A percentile compares a stretch with the other conserved stretches of the same genome.
Evolutionary conservation across 2,797 vertebrate genomes (phyloP).

Genomic region (Helicolenus hilgendorfi): DNA sequence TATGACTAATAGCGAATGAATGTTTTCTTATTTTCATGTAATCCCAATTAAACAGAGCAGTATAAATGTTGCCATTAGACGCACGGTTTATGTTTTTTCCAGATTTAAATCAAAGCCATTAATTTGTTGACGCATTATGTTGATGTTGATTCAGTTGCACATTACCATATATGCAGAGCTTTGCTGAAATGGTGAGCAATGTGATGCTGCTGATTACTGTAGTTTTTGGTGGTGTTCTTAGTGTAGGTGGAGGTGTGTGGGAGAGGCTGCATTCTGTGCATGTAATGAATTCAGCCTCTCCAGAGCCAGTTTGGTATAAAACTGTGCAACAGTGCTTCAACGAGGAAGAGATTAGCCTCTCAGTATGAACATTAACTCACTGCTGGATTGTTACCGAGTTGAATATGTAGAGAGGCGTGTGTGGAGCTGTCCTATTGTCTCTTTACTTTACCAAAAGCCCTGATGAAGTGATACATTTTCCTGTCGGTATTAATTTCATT

Average conservation of each 20-base stretch:
- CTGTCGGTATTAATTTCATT: background rate
- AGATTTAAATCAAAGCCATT: constrained; percentile 47
- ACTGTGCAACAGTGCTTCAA: constrained; percentile 59
- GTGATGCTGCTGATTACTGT: constrained; percentile 82
- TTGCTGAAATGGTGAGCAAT: constrained; percentile 68
- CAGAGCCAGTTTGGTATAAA: constrained; percentile 76
- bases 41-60: constrained; percentile 50
- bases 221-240: constrained; percentile 77
- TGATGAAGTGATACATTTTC: background rate
- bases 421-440: background rate
- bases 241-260: constrained; percentile 91
- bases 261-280: constrained; percentile 88
- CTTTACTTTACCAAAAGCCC: background rate
- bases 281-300: constrained; percentile 89
- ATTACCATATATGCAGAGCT: constrained; percentile 62
- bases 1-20: constrained; percentile 62
- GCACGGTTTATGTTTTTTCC: constrained; percentile 35
- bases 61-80: constrained; percentile 33
- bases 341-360: constrained; percentile 60
- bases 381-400: constrained; percentile 14
- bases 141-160: constrained; percentile 56
- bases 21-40: constrained; percentile 8
- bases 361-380: constrained; percentile 13
- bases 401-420: constrained; percentile 1
- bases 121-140: constrained; percentile 57